These are phyloP conservation scores for Drosophila sp. DNA, from an alignment of 1,140 invertebrate species.

Conservation along the genomic window DNA sequence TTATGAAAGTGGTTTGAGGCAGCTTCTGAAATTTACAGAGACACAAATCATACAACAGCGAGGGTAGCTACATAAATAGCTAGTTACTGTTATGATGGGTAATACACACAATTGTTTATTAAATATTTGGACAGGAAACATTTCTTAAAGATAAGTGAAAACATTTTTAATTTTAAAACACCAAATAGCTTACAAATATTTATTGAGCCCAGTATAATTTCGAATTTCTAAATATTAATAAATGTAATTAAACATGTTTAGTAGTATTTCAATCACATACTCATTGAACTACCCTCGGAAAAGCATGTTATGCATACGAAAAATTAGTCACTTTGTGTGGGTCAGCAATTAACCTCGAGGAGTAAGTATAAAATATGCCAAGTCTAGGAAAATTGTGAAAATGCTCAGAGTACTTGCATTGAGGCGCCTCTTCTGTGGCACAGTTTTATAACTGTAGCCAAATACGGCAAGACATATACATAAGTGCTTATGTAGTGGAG, in stretches of 20 bases:
- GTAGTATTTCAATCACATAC: too few relatives aligned
- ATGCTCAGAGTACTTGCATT: constrained; percentile 12
- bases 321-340: constrained; percentile 74
- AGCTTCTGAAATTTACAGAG: constrained; percentile 32
- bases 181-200: too few relatives aligned
- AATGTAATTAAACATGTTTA: too few relatives aligned
- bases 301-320: constrained; percentile 13
- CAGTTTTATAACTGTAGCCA: not conserved
- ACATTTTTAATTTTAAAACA: too few relatives aligned
- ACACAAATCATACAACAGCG: constrained; percentile 39
- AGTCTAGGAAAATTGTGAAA: constrained; percentile 24
- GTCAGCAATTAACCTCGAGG: constrained; percentile 71
- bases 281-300: constrained; percentile 11
- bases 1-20: constrained; percentile 43
- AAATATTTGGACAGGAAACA: not conserved
- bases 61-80: not conserved
- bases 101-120: not conserved
- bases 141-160: too few relatives aligned
- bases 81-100: not conserved
- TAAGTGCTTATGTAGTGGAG: constrained; percentile 5
- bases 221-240: too few relatives aligned
- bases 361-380: constrained; percentile 24
- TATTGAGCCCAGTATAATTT: too few relatives aligned
- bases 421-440: not conserved
- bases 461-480: constrained; percentile 18